Evolutionary conservation across 2,113 vertebrate species (phyloP), one percentile per base, ranked within the genome.

Genomic region (Rhinolophus sinicus): DNA sequence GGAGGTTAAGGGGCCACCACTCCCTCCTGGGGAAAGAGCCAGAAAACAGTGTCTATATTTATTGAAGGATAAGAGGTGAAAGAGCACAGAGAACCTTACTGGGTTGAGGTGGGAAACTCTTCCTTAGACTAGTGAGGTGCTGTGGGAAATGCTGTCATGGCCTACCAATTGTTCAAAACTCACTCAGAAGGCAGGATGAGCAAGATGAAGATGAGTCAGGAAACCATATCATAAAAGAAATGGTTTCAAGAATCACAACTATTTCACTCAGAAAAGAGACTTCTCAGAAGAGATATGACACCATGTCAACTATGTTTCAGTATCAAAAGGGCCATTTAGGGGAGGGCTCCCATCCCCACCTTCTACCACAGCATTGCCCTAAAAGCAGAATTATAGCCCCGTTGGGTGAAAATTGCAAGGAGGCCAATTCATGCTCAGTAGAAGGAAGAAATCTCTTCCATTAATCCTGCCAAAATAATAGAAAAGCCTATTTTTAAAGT

Each of bases 391-490:
- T 26, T 30, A 58, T 3, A 76, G 40, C 40, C 70, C 19, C 73
- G 2, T 0, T 19, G 70, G 33, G 75, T 30, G 33, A 54, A 87
- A 56, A 58, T 3, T 56, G 44, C 30, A 69, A 64, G 35, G 15
- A 89, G 50, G 33, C 33, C 76, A 44, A 77, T 44, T 73, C 3
- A 8, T 52, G 19, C 67, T 65, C 40, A 62, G 0, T n/a, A 67
- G 86, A 91, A 93, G 72, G 26, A 76, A 90, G 76, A 86, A 73
- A 81, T 52, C 16, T 67, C 67, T 97, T 91, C 33, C 50, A 62
- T 72, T 33, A 73, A 86, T 69, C 28, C 64, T 94, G 40, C 35
- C 24, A 28, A 87, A 73, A 73, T 76, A 62, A 56, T 50, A n/a
- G 56, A 52, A 78, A 86, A 88, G n/a, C 2, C 16, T 54, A 69